These are phyloP conservation scores for Apeira syringaria DNA, from an alignment of 2,888 invertebrate genomes.

Conservation along the genomic window DNA sequence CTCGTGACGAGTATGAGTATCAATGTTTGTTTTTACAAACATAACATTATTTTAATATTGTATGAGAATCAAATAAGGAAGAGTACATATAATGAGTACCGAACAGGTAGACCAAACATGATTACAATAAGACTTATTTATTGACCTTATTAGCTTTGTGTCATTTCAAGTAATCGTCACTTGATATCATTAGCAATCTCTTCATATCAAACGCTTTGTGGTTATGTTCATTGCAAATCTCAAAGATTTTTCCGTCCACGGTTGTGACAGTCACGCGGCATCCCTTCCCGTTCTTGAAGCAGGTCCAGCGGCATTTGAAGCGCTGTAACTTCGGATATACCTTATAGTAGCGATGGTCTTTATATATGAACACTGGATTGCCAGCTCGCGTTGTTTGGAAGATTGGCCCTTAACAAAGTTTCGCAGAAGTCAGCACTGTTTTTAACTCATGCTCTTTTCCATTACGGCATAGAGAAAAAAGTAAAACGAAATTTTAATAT, in stretches of 20 bases:
- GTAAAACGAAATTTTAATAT: too few species aligned
- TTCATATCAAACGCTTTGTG: not conserved
- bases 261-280: conserved; percentile 22
- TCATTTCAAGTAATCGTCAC: too few species aligned
- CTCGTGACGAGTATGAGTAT: too few species aligned
- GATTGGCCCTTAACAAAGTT: conserved; percentile 28
- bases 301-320: conserved; percentile 24
- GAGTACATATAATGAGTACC: too few species aligned
- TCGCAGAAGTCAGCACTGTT: not conserved
- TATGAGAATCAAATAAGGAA: too few species aligned
- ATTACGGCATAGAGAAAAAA: too few species aligned
- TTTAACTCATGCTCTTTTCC: not conserved
- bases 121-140: too few species aligned
- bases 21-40: too few species aligned
- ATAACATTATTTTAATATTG: too few species aligned
- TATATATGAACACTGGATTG: conserved; percentile 43
- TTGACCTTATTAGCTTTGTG: too few species aligned
- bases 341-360: conserved; percentile 43
- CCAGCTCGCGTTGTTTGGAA: conserved; percentile 37
- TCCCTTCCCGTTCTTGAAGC: conserved; percentile 16
- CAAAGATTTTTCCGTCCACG: not conserved
- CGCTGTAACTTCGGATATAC: not conserved
- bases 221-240: not conserved
- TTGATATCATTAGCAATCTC: too few species aligned
- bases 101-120: too few species aligned